A percentile compares a stretch with the other conserved stretches of the same genome.
Evolutionary conservation across 2,113 vertebrate genomes (phyloP).

Genomic region (Procapra przewalskii): DNA sequence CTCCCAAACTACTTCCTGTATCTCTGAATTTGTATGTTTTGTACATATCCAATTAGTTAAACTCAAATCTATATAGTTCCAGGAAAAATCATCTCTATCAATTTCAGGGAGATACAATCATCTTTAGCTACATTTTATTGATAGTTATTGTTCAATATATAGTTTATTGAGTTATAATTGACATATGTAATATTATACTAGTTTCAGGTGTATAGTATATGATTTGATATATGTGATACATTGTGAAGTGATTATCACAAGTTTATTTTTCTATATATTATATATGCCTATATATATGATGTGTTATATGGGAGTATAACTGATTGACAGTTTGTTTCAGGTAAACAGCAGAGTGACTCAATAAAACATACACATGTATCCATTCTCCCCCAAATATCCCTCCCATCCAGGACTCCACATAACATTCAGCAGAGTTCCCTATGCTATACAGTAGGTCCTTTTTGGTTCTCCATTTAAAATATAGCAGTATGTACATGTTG

Average conservation of each 20-base stretch:
- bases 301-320: neutral
- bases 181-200: neutral
- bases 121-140: neutral
- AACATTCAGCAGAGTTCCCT: neutral
- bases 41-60: neutral
- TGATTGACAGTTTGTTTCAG: neutral
- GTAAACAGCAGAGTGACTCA: neutral
- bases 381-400: neutral
- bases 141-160: neutral
- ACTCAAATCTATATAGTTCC: neutral
- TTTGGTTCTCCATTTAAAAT: neutral
- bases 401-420: neutral
- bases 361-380: neutral
- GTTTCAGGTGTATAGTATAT: neutral
- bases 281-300: neutral
- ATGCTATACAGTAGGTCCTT: neutral
- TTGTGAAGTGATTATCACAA: neutral
- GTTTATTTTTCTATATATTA: neutral
- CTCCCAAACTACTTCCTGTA: neutral
- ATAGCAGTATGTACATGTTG: neutral
- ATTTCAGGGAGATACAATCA: conserved; percentile 14
- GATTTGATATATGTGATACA: neutral
- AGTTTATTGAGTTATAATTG: neutral
- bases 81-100: neutral
- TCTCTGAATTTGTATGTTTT: neutral